Conservation (phyloP, 2,888 invertebrate species). For the Tachina grossa region DNA sequence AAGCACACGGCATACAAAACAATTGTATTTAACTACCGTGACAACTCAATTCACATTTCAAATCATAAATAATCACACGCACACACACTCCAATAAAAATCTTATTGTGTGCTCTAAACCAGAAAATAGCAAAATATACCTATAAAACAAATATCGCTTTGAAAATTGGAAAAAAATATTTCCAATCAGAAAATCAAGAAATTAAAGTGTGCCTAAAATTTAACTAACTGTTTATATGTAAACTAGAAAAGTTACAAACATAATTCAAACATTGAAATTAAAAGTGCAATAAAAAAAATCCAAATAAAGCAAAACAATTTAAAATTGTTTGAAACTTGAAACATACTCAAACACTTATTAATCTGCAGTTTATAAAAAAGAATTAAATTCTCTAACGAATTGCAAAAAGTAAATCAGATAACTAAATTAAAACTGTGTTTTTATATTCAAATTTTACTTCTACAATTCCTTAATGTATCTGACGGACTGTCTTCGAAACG, state of each 20-base stretch:
- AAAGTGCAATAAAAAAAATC: conserved; percentile 59
- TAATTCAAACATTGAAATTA: conserved; percentile 57
- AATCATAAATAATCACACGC: conserved; percentile 28
- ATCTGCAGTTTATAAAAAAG: conserved; percentile 27
- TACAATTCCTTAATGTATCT: conserved; percentile 23
- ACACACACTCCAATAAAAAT: conserved; percentile 36
- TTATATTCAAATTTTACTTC: conserved; percentile 53
- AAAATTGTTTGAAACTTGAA: conserved; percentile 45
- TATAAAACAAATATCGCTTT: conserved; percentile 39
- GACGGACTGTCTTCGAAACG: conserved; percentile 31
- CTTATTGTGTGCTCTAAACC: conserved; percentile 44
- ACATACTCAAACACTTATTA: conserved; percentile 54
- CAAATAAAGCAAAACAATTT: conserved; percentile 38
- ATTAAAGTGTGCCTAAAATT: conserved; percentile 38
- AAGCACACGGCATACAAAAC: conserved; percentile 77
- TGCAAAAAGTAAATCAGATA: conserved; percentile 29
- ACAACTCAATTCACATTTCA: conserved; percentile 52
- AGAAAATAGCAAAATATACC: conserved; percentile 18
- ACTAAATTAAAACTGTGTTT: conserved; percentile 72
- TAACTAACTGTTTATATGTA: background rate
- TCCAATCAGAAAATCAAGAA: conserved; percentile 51
- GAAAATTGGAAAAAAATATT: conserved; percentile 49
- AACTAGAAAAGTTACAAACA: conserved; percentile 21
- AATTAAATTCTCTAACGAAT: conserved; percentile 47
- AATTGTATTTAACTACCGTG: conserved; percentile 46